Conservation (phyloP, 2,888 invertebrate species). For the Ophion obscuratus region DNA sequence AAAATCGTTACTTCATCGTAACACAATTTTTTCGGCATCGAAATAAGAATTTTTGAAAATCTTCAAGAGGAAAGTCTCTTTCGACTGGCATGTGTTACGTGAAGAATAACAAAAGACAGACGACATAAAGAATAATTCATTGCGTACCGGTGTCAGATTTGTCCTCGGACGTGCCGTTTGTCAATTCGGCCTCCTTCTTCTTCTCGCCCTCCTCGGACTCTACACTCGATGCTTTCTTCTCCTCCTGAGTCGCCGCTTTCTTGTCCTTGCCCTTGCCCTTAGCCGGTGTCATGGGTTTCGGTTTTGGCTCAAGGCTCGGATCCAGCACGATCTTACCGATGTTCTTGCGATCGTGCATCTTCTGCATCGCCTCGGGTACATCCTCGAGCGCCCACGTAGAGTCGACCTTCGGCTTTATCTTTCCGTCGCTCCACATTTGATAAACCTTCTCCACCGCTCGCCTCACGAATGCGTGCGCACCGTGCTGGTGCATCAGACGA, state of each 20-base stretch:
- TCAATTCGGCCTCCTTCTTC: slow-evolving; percentile 83
- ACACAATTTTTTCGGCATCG: not conserved
- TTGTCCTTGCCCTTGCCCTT: slow-evolving; percentile 90
- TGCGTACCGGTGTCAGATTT: slow-evolving; percentile 84
- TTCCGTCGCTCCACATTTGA: slow-evolving; percentile 90
- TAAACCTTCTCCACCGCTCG: slow-evolving; percentile 90
- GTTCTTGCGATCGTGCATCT: slow-evolving; percentile 96
- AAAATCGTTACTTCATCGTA: not conserved
- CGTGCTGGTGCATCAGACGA: slow-evolving; percentile 92
- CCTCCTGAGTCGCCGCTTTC: slow-evolving; percentile 89
- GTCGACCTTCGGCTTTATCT: slow-evolving; percentile 93
- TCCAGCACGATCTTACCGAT: slow-evolving; percentile 94
- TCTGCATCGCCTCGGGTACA: slow-evolving; percentile 95
- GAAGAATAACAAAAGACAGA: not conserved
- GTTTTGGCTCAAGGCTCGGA: slow-evolving; percentile 91
- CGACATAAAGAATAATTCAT: slow-evolving; percentile 11
- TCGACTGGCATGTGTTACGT: no score
- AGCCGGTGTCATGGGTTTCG: slow-evolving; percentile 91
- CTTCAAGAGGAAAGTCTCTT: no score
- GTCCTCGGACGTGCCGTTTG: slow-evolving; percentile 85
- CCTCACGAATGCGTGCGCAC: slow-evolving; percentile 89
- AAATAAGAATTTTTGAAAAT: not conserved
- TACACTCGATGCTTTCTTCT: slow-evolving; percentile 85
- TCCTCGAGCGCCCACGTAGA: slow-evolving; percentile 95
- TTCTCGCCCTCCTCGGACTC: slow-evolving; percentile 85